Evolutionary conservation across 92 coral and sea anemone genomes (phyloP), one percentile per base, ranked within the genome.

Genomic region (Heteractis magnifica): DNA sequence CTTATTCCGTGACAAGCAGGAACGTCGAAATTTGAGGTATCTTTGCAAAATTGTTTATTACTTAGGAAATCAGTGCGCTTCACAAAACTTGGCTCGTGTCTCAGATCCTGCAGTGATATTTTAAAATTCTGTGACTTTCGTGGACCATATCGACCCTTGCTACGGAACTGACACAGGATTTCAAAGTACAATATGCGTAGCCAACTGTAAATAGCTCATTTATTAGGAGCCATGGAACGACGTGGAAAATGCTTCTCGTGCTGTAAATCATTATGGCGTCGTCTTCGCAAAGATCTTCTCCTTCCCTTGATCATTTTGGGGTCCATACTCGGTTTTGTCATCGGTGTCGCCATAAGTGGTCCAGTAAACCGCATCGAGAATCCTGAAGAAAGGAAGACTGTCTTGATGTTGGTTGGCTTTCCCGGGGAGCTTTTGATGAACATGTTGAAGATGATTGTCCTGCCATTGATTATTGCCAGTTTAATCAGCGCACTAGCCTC

Each of bases 381-480:
- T 73, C 92, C 97, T 19, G 94, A 89, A 81, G 75, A 91, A n/a
- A 82, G 83, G 51, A 93, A 89, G 44, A 93, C 97, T 4, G 71
- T 85, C 2, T 10, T 91, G 16, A 89, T 95, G 94, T 79, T 93
- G 77, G 90, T 95, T 19, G 92, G 91, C 49, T 95, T 95, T 58
- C 97, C 97, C 15, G 98, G 98, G 12, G 98, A 95, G 83, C 83
- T 95, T 14, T 79, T 95, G 70, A 88, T 91, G 92, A 94, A 90
- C 77, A 91, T 93, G 97, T 79, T 95, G 72, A 95, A 93, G 86
- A 87, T 95, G 94, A 81, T 95, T 23, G 84, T 93, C 23, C 81
- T 95, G 16, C 98, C 98, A 12, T 76, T 95, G 80, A 90, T 95
- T 49, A 88, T 95, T 13, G 93, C 97, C 58, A 95, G 97, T 85